Evolutionary conservation across 1,140 invertebrate genomes (phyloP).

Genomic region (Drosophila bocqueti): DNA sequence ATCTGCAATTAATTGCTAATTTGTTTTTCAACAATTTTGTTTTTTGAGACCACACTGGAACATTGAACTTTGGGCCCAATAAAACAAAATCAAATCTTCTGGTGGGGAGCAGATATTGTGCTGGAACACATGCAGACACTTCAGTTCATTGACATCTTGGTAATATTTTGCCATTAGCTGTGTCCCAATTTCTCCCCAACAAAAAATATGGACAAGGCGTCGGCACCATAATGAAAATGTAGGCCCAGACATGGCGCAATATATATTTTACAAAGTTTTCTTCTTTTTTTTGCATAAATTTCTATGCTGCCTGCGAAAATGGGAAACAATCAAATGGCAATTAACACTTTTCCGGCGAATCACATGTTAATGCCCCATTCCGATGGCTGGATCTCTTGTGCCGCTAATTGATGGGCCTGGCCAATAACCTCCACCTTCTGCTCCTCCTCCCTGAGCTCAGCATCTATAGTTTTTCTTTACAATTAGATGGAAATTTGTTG

Average conservation of each 20-base stretch:
- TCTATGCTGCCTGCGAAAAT: conserved; percentile 18
- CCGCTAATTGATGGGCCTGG: conserved; percentile 57
- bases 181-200: conserved; percentile 45
- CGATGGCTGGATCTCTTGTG: conserved; percentile 37
- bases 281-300: conserved; percentile 48
- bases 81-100: conserved; percentile 26
- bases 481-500: conserved; percentile 60
- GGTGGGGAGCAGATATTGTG: conserved; percentile 15
- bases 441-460: not conserved
- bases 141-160: conserved; percentile 77
- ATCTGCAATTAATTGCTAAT: conserved; percentile 54
- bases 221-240: conserved; percentile 69
- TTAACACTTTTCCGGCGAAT: conserved; percentile 52
- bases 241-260: conserved; percentile 47
- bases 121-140: conserved; percentile 66
- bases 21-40: conserved; percentile 53
- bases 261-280: conserved; percentile 37
- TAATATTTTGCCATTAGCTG: conserved; percentile 74
- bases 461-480: conserved; percentile 44
- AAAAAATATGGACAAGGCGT: conserved; percentile 39
- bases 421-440: conserved; percentile 42
- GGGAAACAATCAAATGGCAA: conserved; percentile 61
- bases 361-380: conserved; percentile 47
- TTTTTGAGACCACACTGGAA: conserved; percentile 2
- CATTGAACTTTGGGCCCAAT: conserved; percentile 74